phyloP scores from a whole-genome alignment of 2,113 vertebrate genomes.

The Rhodinocichla rosea region DNA sequence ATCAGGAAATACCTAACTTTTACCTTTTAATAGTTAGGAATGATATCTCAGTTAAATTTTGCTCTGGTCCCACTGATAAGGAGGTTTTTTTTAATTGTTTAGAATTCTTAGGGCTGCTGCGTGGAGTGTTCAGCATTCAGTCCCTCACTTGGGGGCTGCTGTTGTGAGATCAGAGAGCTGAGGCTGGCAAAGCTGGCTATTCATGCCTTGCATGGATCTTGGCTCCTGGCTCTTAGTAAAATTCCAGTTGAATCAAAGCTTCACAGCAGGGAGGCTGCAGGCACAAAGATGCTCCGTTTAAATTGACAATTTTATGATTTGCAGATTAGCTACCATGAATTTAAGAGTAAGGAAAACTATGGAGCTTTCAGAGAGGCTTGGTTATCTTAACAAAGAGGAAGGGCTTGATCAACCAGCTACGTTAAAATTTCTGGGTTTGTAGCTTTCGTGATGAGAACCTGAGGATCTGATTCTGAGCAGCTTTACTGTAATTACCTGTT shows the following conservation, averaged over 20 bases:
- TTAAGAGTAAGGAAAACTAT: neutral
- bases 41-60: neutral
- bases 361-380: neutral
- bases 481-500: neutral
- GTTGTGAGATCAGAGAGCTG: neutral
- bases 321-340: neutral
- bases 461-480: neutral
- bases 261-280: neutral
- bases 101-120: neutral
- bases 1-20: neutral
- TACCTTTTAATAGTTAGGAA: neutral
- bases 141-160: neutral
- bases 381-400: neutral
- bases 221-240: neutral
- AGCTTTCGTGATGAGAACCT: neutral
- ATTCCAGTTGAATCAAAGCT: neutral
- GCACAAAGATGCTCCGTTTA: neutral
- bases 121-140: neutral
- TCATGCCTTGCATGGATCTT: rapidly evolving
- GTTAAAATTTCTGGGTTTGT: neutral
- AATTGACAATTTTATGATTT: neutral
- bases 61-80: neutral
- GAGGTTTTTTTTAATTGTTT: neutral
- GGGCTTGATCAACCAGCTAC: neutral
- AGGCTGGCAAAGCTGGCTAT: neutral